These are phyloP conservation scores for Ceuthmochares aereus DNA, from an alignment of 2,113 vertebrate species.

Conservation along the genomic window DNA sequence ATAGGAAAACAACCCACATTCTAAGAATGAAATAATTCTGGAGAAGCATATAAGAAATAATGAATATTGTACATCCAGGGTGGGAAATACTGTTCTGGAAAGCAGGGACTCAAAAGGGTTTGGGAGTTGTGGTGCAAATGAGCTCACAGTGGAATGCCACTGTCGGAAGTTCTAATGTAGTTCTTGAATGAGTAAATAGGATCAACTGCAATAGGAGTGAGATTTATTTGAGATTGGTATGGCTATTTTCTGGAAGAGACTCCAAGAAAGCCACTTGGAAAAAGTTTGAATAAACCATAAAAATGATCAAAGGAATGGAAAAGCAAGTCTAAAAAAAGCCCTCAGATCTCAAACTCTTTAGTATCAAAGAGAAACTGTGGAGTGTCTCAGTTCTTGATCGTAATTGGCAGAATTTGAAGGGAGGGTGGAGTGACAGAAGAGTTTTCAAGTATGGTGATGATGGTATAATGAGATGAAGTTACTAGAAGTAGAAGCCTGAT, in stretches of 20 bases:
- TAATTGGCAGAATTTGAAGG: neutral
- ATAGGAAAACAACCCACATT: neutral
- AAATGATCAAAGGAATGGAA: neutral
- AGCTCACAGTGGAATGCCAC: neutral
- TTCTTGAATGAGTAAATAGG: neutral
- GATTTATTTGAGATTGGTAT: neutral
- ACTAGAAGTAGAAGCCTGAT: neutral
- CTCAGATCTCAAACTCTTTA: neutral
- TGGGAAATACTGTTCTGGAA: neutral
- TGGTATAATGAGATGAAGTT: neutral
- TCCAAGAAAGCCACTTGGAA: neutral
- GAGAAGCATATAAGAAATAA: neutral
- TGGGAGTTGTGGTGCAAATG: neutral
- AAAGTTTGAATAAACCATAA: neutral
- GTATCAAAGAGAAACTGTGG: neutral
- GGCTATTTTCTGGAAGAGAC: neutral
- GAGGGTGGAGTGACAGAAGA: neutral
- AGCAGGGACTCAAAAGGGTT: neutral
- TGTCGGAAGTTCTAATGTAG: neutral
- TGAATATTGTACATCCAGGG: fast-evolving
- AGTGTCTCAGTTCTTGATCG: neutral
- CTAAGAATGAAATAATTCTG: neutral
- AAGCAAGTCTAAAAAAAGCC: neutral
- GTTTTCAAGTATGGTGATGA: neutral
- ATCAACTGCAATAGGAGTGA: neutral